Evolutionary conservation across 2,113 vertebrate species (phyloP), one percentile per base, ranked within the genome.

Genomic region (Ellobius talpinus): DNA sequence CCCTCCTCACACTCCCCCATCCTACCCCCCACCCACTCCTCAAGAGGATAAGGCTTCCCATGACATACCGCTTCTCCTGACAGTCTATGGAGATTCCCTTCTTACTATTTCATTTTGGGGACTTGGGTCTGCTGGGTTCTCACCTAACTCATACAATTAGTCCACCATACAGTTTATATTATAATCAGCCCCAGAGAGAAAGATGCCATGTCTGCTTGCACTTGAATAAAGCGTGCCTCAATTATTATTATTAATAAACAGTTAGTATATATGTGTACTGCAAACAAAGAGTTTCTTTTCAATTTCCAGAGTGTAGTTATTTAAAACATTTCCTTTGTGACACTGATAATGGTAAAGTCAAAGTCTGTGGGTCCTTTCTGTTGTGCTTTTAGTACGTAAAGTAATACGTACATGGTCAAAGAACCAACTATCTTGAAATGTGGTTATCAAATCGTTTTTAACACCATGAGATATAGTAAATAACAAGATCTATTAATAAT

Each of bases 211-310:
- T 8, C 50, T 68, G 29, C 42, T 29, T 65, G 13, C 31, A 91
- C 66, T 91, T 72, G 42, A 84, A 65, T 89, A 10, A 92, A 86
- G 21, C 78, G 23, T 65, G 26, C 24, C 61, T 95, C 31, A 26
- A 9, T 90, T 97, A 95, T n/a, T n/a, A 93, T 92, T 88, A 88
- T 95, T 94, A 93, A 93, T 89, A 47, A 66, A 96, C 23, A 87
- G 23, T 91, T 90, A 90, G 47, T 93, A 33, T 73, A 33, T 73
- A 19, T 77, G 31, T 26, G 12, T 19, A 47, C 58, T 81, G 0
- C 78, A 10, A 87, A 50, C 47, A 90, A 88, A 58, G 36, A 77
- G 12, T 14, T 24, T 29, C 45, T 68, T 94, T 42, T 47, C 58
- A 29, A 93, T 91, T 31, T 26, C 39, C 4, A 33, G 78, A 89